phyloP scores from a whole-genome alignment of 2,113 vertebrate species.

The Podocnemis expansa region DNA sequence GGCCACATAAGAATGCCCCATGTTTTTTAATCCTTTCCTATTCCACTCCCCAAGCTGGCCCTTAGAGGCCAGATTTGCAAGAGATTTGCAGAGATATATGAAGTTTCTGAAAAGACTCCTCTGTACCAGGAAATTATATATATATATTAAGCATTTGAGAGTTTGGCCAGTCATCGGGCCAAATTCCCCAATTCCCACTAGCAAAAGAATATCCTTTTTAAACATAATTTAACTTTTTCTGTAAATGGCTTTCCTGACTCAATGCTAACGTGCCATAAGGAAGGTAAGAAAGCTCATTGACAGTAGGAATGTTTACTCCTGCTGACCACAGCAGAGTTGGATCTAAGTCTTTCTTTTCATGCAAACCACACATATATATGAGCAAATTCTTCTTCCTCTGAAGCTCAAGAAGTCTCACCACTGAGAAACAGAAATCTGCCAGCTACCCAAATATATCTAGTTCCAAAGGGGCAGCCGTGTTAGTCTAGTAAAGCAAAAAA shows the following conservation, averaged over 20 bases:
- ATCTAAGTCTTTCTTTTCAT: neutral
- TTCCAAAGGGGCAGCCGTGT: too few species aligned
- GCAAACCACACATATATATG: neutral
- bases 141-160: neutral
- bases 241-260: neutral
- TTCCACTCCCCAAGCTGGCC: neutral
- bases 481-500: too few species aligned
- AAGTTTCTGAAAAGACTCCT: neutral
- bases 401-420: constrained; percentile 32
- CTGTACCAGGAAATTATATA: neutral
- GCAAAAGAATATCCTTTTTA: neutral
- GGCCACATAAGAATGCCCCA: neutral
- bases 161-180: neutral
- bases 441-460: too few species aligned
- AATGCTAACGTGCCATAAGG: neutral
- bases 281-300: fast-evolving
- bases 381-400: neutral
- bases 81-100: neutral
- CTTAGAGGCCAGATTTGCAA: neutral
- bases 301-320: neutral
- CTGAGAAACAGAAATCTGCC: constrained; percentile 37
- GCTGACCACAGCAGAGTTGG: neutral
- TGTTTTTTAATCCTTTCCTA: neutral
- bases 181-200: neutral
- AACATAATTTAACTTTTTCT: neutral